phyloP scores from a whole-genome alignment of 1,140 invertebrate species.

The Calliopsis andreniformis region DNA sequence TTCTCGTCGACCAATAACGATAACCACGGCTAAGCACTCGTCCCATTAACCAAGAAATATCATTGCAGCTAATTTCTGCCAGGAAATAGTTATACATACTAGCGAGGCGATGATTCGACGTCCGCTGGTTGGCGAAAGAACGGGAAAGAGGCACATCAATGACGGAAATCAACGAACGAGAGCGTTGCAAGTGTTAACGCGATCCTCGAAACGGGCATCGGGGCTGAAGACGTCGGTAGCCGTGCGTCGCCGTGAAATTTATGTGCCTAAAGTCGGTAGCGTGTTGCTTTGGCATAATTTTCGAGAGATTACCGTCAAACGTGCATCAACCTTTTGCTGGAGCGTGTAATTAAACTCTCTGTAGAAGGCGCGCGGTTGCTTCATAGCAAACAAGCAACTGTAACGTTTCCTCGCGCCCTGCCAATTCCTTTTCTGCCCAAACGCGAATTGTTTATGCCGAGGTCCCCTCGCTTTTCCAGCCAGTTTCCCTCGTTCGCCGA shows the following conservation, averaged over 20 bases:
- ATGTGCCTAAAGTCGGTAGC: constrained; percentile 37
- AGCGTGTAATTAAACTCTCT: constrained; percentile 50
- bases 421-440: constrained; percentile 5
- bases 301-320: constrained; percentile 42
- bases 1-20: too few relatives aligned
- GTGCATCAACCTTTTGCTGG: constrained; percentile 50
- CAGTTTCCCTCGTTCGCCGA: not conserved
- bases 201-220: not conserved
- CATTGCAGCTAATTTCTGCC: constrained; percentile 16
- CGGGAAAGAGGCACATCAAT: not conserved
- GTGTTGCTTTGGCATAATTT: constrained; percentile 39
- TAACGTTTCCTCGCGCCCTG: constrained; percentile 16
- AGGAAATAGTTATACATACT: not conserved
- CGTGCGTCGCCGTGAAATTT: constrained; percentile 35
- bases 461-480: not conserved
- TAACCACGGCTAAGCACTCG: not conserved
- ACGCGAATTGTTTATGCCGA: too few relatives aligned
- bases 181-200: not conserved
- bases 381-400: constrained; percentile 26
- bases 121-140: too few relatives aligned
- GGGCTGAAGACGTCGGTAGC: not conserved
- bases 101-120: too few relatives aligned
- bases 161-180: constrained; percentile 4
- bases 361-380: constrained; percentile 22
- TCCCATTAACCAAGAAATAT: not conserved